A percentile compares a stretch with the other conserved stretches of the same genome.
Evolutionary conservation across 2,113 vertebrate genomes (phyloP).

Genomic region (Plecturocebus donacophilus): DNA sequence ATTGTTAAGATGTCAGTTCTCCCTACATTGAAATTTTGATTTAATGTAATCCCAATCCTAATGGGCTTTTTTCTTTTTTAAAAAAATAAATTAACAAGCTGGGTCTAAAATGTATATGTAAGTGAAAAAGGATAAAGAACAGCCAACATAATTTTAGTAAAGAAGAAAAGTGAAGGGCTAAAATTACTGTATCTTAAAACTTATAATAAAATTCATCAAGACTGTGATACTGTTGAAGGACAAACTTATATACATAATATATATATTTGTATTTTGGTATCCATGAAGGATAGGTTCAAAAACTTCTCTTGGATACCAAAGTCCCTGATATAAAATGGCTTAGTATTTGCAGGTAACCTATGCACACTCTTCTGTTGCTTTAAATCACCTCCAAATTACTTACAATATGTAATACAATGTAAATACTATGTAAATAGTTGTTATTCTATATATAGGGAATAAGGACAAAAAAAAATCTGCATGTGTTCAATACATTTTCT

Average conservation of each 20-base stretch:
- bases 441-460: no score
- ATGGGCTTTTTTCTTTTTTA: not conserved
- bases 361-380: not conserved
- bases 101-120: not conserved
- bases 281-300: not conserved
- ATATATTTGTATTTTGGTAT: not conserved
- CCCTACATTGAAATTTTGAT: not conserved
- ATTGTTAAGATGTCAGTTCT: not conserved
- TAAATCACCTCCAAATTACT: no score
- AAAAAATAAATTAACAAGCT: not conserved
- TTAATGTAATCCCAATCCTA: not conserved
- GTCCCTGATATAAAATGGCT: not conserved
- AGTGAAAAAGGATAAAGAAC: not conserved
- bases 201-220: not conserved
- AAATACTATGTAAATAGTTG: no score
- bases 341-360: not conserved
- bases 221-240: not conserved
- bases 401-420: no score
- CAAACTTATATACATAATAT: not conserved
- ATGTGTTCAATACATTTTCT: no score
- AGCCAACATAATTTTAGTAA: not conserved
- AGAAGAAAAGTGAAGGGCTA: not conserved
- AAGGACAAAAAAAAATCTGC: no score
- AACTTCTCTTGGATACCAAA: not conserved
- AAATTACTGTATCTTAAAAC: not conserved